Conservation (phyloP, 2,797 vertebrate genomes). For the Graptemys geographica region DNA sequence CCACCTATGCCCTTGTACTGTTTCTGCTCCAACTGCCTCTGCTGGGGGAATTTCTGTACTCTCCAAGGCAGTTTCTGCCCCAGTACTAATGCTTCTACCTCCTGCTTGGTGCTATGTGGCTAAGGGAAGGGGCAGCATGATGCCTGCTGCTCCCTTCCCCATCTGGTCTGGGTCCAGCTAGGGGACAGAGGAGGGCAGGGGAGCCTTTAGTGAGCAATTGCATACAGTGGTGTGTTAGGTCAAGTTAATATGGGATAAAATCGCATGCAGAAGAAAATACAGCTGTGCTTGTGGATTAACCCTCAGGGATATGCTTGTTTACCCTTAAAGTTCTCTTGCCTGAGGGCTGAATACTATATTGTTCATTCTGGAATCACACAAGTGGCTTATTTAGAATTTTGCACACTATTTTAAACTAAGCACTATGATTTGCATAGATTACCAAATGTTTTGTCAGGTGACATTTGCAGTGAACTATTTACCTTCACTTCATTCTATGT, state of each 20-base stretch:
- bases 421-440: not conserved
- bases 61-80: fast-evolving
- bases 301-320: not conserved
- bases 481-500: not conserved
- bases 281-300: not conserved
- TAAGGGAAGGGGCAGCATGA: not conserved
- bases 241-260: not conserved
- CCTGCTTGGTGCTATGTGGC: not conserved
- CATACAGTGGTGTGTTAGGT: not conserved
- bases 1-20: fast-evolving
- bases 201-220: not conserved
- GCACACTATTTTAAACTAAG: not conserved
- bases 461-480: not conserved
- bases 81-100: not conserved
- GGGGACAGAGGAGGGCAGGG: not conserved
- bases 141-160: not conserved
- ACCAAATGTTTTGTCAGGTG: not conserved
- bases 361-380: not conserved
- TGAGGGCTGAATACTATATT: not conserved
- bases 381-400: not conserved
- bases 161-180: fast-evolving
- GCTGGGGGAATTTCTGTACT: fast-evolving
- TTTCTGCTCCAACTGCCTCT: fast-evolving
- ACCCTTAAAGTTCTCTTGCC: not conserved
- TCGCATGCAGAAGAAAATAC: not conserved